Evolutionary conservation across 2,888 invertebrate species (phyloP), one percentile per base, ranked within the genome.

Genomic region (Lithosia quadra): DNA sequence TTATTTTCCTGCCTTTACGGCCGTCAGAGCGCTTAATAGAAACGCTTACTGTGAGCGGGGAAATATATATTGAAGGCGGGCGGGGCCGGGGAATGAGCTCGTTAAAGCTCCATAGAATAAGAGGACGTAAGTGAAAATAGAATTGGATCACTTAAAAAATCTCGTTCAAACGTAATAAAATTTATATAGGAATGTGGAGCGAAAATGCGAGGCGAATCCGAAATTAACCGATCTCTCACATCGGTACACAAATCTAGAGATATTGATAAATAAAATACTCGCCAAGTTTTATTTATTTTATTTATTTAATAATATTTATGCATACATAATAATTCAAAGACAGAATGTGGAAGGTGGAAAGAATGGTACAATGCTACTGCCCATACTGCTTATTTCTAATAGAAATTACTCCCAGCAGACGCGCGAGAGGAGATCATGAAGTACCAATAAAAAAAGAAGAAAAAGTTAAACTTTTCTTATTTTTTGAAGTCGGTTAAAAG

Each of bases 11-110:
- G 49, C n/a, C 49, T 49, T 49, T 49, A 49, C 49, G n/a, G 43
- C 43, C 43, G 0, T 49, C 49, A 49, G n/a, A 49, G 49, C 49
- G 49, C 49, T 49, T 49, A 49, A 49, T 49, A 49, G 9, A 49
- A 49, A 49, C 49, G 49, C 49, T 49, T 49, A 49, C 49, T 49
- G 49, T 49, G 49, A 49, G 49, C 49, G n/a, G n/a, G 49, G n/a
- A 49, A 18, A 49, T 49, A 49, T n/a, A 49, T 49, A 49, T 49
- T 49, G 49, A 49, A 49, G 43, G 49, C 49, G 49, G 49, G 49
- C n/a, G 49, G 49, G 49, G 49, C 49, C 9, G 49, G n/a, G 43
- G 49, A 49, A 49, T 49, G 49, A 49, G 49, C 49, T 49, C 49
- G 49, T 49, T 49, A 49, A 49, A 49, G 18, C 49, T n/a, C 49